A percentile compares a stretch with the other conserved stretches of the same genome.
Evolutionary conservation across 1,140 invertebrate species (phyloP).

Genomic region (Drosophila biarmipes): DNA sequence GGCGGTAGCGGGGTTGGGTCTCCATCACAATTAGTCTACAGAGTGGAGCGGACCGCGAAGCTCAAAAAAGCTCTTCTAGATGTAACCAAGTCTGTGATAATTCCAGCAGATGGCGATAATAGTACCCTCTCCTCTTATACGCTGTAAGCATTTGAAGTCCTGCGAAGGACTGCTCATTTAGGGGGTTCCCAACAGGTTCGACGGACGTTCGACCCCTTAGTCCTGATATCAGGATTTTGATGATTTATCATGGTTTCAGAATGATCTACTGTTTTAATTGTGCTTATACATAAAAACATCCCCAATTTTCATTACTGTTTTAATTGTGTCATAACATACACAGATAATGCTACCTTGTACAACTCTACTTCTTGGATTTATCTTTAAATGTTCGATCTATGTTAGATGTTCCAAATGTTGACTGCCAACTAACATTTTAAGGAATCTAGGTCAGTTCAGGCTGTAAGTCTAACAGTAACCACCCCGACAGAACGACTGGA

Average conservation of each 20-base stretch:
- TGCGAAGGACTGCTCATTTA: not conserved
- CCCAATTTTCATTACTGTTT: too few species aligned
- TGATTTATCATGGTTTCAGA: too few species aligned
- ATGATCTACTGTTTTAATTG: too few species aligned
- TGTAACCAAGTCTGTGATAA: not conserved
- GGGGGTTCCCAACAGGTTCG: constrained; percentile 9
- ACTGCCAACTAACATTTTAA: constrained; percentile 1
- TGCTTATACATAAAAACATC: not conserved
- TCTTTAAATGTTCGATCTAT: not conserved
- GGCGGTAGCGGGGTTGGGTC: constrained; percentile 5
- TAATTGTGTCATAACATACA: too few species aligned
- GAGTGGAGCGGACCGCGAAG: constrained; percentile 5
- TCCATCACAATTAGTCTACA: constrained; percentile 35
- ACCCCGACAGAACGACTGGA: too few species aligned
- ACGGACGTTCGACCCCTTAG: too few species aligned
- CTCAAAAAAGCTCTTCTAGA: constrained; percentile 15
- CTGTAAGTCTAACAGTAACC: not conserved
- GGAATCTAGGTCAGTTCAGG: constrained; percentile 5
- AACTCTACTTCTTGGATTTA: not conserved
- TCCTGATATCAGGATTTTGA: not conserved
- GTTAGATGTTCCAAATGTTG: constrained; percentile 1
- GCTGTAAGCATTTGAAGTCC: too few species aligned
- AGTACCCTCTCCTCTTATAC: constrained; percentile 27
- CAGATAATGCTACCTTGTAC: too few species aligned
- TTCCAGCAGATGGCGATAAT: constrained; percentile 30